Base-by-base conservation (phyloP, 2,888 invertebrate genomes). In the Phyllotreta cruciferae region DNA sequence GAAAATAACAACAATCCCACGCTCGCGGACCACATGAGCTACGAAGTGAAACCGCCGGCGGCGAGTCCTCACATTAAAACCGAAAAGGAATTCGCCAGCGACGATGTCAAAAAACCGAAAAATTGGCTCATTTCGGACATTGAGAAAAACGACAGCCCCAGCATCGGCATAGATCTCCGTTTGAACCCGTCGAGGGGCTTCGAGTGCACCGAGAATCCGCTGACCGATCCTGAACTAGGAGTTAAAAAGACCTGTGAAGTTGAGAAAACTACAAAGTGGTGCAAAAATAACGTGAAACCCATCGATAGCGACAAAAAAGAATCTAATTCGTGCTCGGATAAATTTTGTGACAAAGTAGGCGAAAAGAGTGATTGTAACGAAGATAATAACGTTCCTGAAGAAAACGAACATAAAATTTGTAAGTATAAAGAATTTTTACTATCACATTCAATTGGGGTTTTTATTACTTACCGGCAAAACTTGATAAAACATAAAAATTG, bases 1-100 rank as follows among this genome's bases (percentile, higher is more conserved):
- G 90, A 90, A 79, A 87, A 86, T 71, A 74, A 73, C 62, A 82
- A 77, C 66, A 74, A 73, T 60, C 68, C 71, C 73, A 70, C 74
- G 60, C 70, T 74, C 62, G 74, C 74, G 64, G 74, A 74, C 70
- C 78, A 79, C 70, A 68, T 77, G 62, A 75, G 68, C 45, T 69
- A 64, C 55, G 71, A 70, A 35, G 70, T 66, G 24, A 71, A 71
- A 52, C 60, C 52, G n/a, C 62, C 71, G 36, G 63, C 72, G 10
- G 42, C 63, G n/a, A 68, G 72, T 37, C 70, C 73, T 9, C 60
- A 69, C 6, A 74, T 79, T 56, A 78, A 79, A 71, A 75, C 75
- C 62, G 79, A 80, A 73, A 78, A 76, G 14, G 75, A 76, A 4
- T 68, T 66, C 56, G 56, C 64, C 14, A 61, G 66, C 11, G 76